Conservation (phyloP, 2,797 vertebrate genomes). For the Myripristis jacobus region DNA sequence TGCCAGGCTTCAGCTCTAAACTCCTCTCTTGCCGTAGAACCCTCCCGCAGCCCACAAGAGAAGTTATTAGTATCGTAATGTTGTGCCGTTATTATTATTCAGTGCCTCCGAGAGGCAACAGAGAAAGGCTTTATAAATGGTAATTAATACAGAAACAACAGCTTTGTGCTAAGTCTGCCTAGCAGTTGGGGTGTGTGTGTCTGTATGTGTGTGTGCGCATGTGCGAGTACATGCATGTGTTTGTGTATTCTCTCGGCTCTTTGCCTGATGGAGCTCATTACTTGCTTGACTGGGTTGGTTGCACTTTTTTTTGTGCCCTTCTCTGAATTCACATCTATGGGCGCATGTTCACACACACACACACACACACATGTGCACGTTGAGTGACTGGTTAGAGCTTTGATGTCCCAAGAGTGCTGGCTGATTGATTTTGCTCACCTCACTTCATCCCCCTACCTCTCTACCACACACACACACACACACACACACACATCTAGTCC, state of each 20-base stretch:
- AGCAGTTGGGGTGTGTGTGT: slow-evolving; percentile 35
- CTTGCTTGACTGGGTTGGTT: slow-evolving; percentile 63
- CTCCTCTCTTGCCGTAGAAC: slow-evolving; percentile 19
- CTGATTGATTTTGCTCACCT: slow-evolving; percentile 62
- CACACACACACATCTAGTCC: slow-evolving; percentile 27
- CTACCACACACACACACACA: slow-evolving; percentile 13
- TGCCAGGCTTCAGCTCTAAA: slow-evolving; percentile 10
- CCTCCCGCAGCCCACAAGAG: slow-evolving; percentile 14
- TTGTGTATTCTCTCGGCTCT: slow-evolving; percentile 53
- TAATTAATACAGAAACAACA: slow-evolving; percentile 75
- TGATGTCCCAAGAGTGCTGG: slow-evolving; percentile 44
- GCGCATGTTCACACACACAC: slow-evolving; percentile 8
- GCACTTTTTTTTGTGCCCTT: slow-evolving; percentile 32
- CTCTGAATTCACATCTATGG: background rate
- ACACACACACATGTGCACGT: slow-evolving; percentile 11
- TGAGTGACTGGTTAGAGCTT: slow-evolving; percentile 34
- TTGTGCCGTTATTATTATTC: slow-evolving; percentile 60
- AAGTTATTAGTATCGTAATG: slow-evolving; percentile 37
- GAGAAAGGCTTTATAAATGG: slow-evolving; percentile 61
- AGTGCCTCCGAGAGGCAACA: slow-evolving; percentile 45
- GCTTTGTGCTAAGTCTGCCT: slow-evolving; percentile 56
- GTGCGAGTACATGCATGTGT: slow-evolving; percentile 31
- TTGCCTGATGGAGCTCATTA: slow-evolving; percentile 73
- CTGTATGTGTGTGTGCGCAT: slow-evolving; percentile 23
- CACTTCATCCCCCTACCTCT: slow-evolving; percentile 20